Evolutionary conservation across 2,797 vertebrate species (phyloP).

Genomic region (Fringilla coelebs): DNA sequence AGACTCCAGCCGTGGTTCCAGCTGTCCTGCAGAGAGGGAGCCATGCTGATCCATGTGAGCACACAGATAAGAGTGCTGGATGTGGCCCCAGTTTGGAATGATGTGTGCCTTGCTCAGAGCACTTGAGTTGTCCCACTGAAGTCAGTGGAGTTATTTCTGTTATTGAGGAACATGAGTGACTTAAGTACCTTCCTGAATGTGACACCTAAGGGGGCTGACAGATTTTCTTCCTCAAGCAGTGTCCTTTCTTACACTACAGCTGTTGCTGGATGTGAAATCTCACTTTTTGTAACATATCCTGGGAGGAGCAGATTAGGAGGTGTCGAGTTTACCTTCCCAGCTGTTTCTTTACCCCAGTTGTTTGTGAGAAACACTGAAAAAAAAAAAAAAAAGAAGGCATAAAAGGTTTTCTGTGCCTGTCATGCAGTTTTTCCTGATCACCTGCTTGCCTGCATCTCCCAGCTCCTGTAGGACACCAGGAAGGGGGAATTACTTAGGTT

Average conservation of each 20-base stretch:
- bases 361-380: background rate
- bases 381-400: background rate
- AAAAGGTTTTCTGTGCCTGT: background rate
- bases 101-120: background rate
- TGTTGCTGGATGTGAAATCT: background rate
- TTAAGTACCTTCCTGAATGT: background rate
- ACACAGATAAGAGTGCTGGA: background rate
- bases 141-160: slow-evolving; percentile 24
- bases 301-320: background rate
- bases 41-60: background rate
- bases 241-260: background rate
- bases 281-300: background rate
- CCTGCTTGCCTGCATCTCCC: no score
- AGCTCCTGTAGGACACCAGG: background rate
- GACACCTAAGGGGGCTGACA: background rate
- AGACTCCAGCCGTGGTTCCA: background rate
- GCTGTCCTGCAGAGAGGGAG: background rate
- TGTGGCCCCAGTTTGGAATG: background rate
- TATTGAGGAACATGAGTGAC: background rate
- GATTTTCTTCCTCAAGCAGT: slow-evolving; percentile 9
- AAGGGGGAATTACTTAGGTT: no score
- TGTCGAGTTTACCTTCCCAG: background rate
- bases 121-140: background rate
- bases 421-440: slow-evolving; percentile 1
- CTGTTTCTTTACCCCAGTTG: slow-evolving; percentile 8